These are phyloP conservation scores for Ganaspis brasiliensis DNA, from an alignment of 2,888 invertebrate genomes.

Conservation along the genomic window DNA sequence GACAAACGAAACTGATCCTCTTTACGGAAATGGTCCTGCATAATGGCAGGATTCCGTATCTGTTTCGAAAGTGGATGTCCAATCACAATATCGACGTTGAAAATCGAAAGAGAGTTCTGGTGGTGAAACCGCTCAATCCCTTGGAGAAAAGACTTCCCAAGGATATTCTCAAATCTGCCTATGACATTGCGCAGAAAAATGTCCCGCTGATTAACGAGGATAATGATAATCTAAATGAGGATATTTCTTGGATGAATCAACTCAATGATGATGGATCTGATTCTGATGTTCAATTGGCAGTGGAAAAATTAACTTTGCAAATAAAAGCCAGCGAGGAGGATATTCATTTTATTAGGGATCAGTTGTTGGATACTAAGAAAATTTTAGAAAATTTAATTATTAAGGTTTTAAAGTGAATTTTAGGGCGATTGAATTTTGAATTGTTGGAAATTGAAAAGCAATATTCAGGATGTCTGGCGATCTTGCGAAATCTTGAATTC, in stretches of 20 bases:
- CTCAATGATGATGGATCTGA: constrained; percentile 66
- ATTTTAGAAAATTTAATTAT: constrained; percentile 70
- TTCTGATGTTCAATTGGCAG: constrained; percentile 60
- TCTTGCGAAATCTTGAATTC: too few relatives aligned
- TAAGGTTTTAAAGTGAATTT: constrained; percentile 52
- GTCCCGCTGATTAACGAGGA: constrained; percentile 68
- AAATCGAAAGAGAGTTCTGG: constrained; percentile 78
- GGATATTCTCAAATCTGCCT: constrained; percentile 79
- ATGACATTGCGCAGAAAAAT: constrained; percentile 80
- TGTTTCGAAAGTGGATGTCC: constrained; percentile 78
- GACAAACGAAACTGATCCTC: constrained; percentile 81
- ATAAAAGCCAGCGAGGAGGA: constrained; percentile 71
- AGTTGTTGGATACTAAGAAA: constrained; percentile 72
- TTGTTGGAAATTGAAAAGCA: too few relatives aligned
- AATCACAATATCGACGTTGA: constrained; percentile 79
- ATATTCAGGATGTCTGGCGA: too few relatives aligned
- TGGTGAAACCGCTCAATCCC: constrained; percentile 81
- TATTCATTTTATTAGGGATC: constrained; percentile 71
- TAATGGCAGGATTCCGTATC: constrained; percentile 78
- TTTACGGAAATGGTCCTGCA: constrained; percentile 81
- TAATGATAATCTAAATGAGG: constrained; percentile 64
- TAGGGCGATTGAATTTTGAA: not conserved
- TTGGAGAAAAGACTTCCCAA: constrained; percentile 80
- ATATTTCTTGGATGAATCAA: constrained; percentile 68
- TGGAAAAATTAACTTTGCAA: constrained; percentile 69